Conservation (phyloP, 2,888 invertebrate species). For the Morinoia aosen region DNA sequence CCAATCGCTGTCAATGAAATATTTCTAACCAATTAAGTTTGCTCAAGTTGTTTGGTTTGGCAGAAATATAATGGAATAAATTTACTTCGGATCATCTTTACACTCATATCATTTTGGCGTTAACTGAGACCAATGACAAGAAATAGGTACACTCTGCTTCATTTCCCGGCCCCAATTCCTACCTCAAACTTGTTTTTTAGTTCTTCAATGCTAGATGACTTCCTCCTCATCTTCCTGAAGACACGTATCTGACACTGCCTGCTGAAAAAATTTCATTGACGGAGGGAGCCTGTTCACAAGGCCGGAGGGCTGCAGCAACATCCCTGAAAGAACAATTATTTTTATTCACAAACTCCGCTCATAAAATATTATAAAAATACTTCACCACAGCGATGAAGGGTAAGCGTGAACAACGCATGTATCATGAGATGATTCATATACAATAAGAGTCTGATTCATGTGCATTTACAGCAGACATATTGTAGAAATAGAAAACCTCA, state of each 20-base stretch:
- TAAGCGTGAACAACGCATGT: neutral
- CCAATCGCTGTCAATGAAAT: too few relatives aligned
- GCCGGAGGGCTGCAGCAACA: neutral
- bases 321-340: neutral
- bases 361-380: neutral
- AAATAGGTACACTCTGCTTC: neutral
- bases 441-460: neutral
- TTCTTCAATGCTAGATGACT: neutral
- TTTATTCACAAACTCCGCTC: neutral
- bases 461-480: neutral
- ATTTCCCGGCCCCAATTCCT: neutral
- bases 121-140: too few relatives aligned
- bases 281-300: neutral
- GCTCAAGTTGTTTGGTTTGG: too few relatives aligned
- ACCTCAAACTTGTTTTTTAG: too few relatives aligned
- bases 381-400: neutral
- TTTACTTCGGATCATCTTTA: too few relatives aligned
- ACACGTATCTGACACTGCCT: neutral
- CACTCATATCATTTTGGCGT: too few relatives aligned
- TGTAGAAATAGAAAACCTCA: neutral
- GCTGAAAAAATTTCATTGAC: neutral
- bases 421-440: neutral
- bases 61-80: too few relatives aligned
- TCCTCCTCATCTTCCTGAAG: neutral
- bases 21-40: too few relatives aligned